These are phyloP conservation scores for Lophura nycthemera DNA, from an alignment of 2,113 vertebrate genomes.

Conservation along the genomic window DNA sequence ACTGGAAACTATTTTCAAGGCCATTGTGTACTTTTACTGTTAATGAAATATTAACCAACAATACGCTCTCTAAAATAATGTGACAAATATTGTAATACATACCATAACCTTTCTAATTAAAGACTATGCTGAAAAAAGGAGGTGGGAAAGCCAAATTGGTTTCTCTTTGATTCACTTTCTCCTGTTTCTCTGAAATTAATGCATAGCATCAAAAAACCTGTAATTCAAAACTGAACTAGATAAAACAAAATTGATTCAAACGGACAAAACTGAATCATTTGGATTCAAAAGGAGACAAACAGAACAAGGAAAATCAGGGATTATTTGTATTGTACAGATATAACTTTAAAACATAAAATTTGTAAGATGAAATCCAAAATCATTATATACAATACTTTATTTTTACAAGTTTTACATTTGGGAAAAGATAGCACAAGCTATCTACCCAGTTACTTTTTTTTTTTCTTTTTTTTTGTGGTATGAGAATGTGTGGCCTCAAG, in stretches of 20 bases:
- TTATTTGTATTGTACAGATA: not conserved
- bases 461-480: not conserved
- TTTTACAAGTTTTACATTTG: not conserved
- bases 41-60: not conserved
- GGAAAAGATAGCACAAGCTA: not conserved
- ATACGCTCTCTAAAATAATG: not conserved
- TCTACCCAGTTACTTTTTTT: not conserved
- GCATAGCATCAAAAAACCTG: not conserved
- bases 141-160: not conserved
- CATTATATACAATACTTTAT: not conserved
- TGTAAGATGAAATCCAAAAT: not conserved
- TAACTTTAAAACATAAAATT: not conserved
- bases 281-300: not conserved
- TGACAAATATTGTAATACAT: not conserved
- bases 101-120: not conserved
- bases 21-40: not conserved
- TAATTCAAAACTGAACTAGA: not conserved
- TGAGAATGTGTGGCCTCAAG: not conserved
- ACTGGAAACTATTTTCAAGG: not conserved
- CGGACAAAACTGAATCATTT: not conserved
- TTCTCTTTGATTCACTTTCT: not conserved
- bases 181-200: not conserved
- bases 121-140: not conserved
- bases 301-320: not conserved
- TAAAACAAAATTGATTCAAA: not conserved